These are phyloP conservation scores for Chionodraco myersi DNA, from an alignment of 2,113 vertebrate genomes.

Conservation along the genomic window DNA sequence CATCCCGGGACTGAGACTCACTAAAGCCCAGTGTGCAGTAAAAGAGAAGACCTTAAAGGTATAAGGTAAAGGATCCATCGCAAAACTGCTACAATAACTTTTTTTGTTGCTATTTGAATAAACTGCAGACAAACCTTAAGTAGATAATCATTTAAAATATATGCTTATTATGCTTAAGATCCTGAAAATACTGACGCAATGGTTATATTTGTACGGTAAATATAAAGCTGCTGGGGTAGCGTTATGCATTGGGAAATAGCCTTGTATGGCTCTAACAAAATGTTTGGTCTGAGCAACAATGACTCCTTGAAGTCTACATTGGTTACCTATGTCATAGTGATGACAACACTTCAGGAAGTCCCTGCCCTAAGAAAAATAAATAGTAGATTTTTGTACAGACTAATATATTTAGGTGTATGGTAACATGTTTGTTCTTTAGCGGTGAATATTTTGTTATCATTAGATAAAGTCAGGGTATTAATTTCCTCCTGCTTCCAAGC, in stretches of 20 bases:
- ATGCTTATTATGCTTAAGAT: no score
- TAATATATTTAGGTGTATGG: no score
- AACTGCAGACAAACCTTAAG: not conserved
- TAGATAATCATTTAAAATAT: no score
- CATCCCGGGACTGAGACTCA: slow-evolving; percentile 42
- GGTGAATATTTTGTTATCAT: no score
- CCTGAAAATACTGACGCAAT: not conserved
- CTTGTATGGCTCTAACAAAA: not conserved
- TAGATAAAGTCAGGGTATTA: no score
- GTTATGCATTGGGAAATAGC: not conserved
- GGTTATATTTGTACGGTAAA: not conserved
- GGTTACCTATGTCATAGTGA: no score
- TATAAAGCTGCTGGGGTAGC: not conserved
- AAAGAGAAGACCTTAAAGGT: slow-evolving; percentile 10
- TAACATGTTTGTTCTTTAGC: no score
- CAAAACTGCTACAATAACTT: not conserved
- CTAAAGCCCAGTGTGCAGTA: slow-evolving; percentile 35
- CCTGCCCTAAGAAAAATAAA: not conserved
- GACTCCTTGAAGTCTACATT: not conserved
- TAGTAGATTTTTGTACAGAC: not conserved
- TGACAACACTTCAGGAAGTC: not conserved
- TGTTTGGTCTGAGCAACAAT: not conserved
- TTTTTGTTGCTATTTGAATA: not conserved
- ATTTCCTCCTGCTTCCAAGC: no score
- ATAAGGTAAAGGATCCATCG: not conserved